A percentile compares a stretch with the other conserved stretches of the same genome.
Conservation (phyloP, 2,888 invertebrate species). For the Penaeus monodon region DNA sequence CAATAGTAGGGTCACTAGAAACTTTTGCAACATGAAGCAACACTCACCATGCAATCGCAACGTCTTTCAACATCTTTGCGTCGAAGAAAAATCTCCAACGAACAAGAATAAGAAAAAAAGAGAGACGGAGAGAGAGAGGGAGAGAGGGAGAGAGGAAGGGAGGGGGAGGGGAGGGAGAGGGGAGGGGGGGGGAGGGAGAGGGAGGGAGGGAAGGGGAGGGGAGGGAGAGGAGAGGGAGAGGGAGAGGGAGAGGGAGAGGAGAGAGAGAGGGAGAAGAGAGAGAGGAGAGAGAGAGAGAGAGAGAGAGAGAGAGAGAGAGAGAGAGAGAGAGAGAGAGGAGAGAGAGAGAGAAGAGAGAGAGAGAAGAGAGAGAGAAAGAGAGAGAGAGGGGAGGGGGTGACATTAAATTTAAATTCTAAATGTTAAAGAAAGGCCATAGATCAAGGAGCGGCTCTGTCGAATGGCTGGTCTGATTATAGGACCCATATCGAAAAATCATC, state of each 20-base stretch:
- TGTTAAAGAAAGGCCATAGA: too few relatives aligned
- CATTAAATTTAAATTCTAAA: too few relatives aligned
- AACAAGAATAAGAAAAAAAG: neutral
- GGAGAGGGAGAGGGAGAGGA: neutral
- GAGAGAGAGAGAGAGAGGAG: neutral
- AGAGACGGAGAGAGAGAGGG: neutral
- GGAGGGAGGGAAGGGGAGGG: neutral
- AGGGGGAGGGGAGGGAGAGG: neutral
- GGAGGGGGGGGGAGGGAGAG: neutral
- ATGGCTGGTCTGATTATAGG: too few relatives aligned
- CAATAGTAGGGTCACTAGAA: too few relatives aligned
- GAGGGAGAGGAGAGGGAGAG: neutral
- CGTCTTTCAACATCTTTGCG: too few relatives aligned
- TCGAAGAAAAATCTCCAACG: neutral
- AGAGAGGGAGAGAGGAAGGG: neutral
- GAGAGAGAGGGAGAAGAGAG: neutral
- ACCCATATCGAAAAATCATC: too few relatives aligned
- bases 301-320: neutral
- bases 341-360: conserved; percentile 12
- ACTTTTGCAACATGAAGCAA: too few relatives aligned
- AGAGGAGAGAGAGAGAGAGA: neutral
- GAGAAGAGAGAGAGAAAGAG: neutral
- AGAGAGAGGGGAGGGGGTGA: neutral
- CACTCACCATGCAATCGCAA: too few relatives aligned
- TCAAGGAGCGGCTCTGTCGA: too few relatives aligned